These are phyloP conservation scores for Sesamia nonagrioides DNA, from an alignment of 1,140 invertebrate genomes.

Conservation along the genomic window DNA sequence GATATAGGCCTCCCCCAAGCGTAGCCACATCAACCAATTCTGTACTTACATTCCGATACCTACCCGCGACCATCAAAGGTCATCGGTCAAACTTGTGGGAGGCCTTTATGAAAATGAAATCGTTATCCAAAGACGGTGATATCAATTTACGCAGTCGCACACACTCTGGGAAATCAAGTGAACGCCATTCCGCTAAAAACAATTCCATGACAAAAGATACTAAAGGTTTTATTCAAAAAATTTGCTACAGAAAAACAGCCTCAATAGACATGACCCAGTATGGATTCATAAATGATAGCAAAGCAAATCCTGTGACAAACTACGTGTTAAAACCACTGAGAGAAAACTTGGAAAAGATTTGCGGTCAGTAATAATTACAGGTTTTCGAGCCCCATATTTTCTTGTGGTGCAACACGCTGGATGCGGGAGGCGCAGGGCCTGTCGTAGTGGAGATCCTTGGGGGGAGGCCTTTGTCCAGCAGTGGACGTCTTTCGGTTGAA, in stretches of 20 bases:
- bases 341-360: slow-evolving; percentile 58
- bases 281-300: slow-evolving; percentile 65
- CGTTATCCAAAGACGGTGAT: not conserved
- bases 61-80: no score
- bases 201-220: slow-evolving; percentile 55
- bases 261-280: slow-evolving; percentile 65
- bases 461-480: no score
- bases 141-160: not conserved
- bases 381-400: no score
- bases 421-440: no score
- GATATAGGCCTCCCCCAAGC: no score
- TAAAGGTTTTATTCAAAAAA: slow-evolving; percentile 62
- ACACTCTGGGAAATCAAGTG: slow-evolving; percentile 2
- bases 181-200: not conserved
- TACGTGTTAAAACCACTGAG: slow-evolving; percentile 56
- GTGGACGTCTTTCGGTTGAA: no score
- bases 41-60: no score
- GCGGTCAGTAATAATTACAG: slow-evolving; percentile 47
- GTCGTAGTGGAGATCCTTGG: no score
- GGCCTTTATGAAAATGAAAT: not conserved
- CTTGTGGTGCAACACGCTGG: no score
- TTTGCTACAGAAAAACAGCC: slow-evolving; percentile 58
- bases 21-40: no score
- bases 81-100: no score
- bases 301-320: slow-evolving; percentile 49